These are phyloP conservation scores for Delphinus delphis DNA, from an alignment of 2,113 vertebrate species.

Conservation along the genomic window DNA sequence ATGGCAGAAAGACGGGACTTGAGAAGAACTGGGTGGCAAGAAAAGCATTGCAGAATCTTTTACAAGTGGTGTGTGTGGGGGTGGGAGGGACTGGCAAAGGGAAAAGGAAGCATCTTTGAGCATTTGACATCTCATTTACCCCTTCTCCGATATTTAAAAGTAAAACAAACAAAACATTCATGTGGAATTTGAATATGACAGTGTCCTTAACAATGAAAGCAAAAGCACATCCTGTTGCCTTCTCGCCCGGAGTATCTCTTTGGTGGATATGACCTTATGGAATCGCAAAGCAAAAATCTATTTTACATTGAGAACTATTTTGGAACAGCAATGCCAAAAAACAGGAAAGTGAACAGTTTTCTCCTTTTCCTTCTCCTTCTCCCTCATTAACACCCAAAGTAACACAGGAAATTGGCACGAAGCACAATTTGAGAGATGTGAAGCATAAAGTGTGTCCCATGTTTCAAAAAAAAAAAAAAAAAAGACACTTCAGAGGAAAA, in stretches of 20 bases:
- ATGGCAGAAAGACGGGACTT: neutral
- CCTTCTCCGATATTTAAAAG: neutral
- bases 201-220: neutral
- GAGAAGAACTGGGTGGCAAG: neutral
- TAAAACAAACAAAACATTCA: neutral
- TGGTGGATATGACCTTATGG: neutral
- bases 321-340: neutral
- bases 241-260: neutral
- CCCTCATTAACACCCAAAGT: neutral
- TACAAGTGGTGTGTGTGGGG: neutral
- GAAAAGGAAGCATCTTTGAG: neutral
- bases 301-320: neutral
- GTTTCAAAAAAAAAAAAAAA: neutral
- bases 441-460: constrained; percentile 31
- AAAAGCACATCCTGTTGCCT: neutral
- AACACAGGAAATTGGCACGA: neutral
- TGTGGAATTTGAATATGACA: neutral
- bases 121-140: neutral
- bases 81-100: neutral
- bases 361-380: neutral
- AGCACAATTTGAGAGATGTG: neutral
- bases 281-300: neutral
- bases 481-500: neutral
- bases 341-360: neutral
- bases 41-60: neutral